Evolutionary conservation across 2,113 vertebrate species (phyloP), one percentile per base, ranked within the genome.

Genomic region (Danionella cerebrum): DNA sequence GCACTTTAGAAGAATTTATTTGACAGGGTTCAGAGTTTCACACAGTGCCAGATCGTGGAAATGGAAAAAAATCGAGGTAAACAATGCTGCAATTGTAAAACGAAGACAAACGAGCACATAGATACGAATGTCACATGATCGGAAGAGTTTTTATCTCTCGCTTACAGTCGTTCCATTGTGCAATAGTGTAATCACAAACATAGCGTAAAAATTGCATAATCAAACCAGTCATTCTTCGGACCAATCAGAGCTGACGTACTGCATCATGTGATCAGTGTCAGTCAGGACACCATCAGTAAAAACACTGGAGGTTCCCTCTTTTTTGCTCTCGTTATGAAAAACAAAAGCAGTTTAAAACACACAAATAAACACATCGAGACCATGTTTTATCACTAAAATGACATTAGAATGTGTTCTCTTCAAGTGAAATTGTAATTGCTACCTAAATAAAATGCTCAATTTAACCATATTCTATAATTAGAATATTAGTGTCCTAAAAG

Each of bases 11-110:
- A 47, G 9, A 14, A 31, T 22, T 55, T 39, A 6, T 75, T 73
- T 73, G 69, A 64, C 75, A 29, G 18, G 52, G 45, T 62, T 70
- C 50, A 59, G 48, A 29, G 19, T 27, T 50, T 31, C 55, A 75
- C 19, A 58, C 47, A 71, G 53, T 24, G 14, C 59, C 13, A 51
- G n/a, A 31, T 36, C 47, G 45, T 24, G 25, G 35, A 19, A 60
- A 51, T 50, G 59, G 3, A 63, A 19, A 13, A 9, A 39, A 52
- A 21, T 38, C 10, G 48, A 19, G 62, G 31, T 25, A 63, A 67
- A 48, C 31, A 29, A n/a, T n/a, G n/a, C n/a, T n/a, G n/a, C n/a
- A n/a, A n/a, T n/a, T n/a, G n/a, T n/a, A n/a, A n/a, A 55, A 74
- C 52, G 52, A 38, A 4, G 25, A n/a, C 36, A 53, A 48, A 35